Conservation (phyloP, 2,797 vertebrate species). For the Xyrichtys novacula region DNA sequence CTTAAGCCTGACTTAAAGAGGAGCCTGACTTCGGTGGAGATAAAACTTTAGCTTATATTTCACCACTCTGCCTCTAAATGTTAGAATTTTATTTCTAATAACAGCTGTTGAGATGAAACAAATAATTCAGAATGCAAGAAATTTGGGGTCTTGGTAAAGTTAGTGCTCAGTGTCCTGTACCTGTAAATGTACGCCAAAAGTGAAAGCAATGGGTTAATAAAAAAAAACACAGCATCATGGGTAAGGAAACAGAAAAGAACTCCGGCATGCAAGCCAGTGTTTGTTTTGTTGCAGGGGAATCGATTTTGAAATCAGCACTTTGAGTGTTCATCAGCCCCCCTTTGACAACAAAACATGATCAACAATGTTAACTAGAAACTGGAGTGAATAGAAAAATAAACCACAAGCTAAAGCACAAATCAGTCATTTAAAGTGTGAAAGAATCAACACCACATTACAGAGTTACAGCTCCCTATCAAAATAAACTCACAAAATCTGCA, state of each 20-base stretch:
- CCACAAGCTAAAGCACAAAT: constrained; percentile 87
- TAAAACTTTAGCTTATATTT: constrained; percentile 8
- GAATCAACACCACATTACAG: constrained; percentile 75
- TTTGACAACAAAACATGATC: constrained; percentile 82
- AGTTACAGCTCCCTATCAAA: constrained; percentile 81
- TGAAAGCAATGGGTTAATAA: constrained; percentile 76
- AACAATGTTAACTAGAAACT: constrained; percentile 77
- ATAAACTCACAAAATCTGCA: constrained; percentile 82
- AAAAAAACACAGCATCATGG: constrained; percentile 64
- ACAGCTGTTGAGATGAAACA: neutral
- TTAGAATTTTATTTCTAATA: constrained; percentile 5
- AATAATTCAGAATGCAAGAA: neutral
- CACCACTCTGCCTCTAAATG: neutral
- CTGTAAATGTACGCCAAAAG: constrained; percentile 56
- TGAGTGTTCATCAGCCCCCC: constrained; percentile 66
- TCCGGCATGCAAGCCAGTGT: constrained; percentile 82
- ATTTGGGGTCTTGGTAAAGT: constrained; percentile 17
- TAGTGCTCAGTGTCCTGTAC: constrained; percentile 28
- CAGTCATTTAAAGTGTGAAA: constrained; percentile 86
- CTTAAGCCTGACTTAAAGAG: neutral
- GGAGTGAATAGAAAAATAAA: constrained; percentile 38
- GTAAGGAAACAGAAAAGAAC: constrained; percentile 71
- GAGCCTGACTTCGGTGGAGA: constrained; percentile 2
- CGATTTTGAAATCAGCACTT: constrained; percentile 61
- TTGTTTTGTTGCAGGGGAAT: constrained; percentile 84